These are phyloP conservation scores for Epinephelus moara DNA, from an alignment of 2,113 vertebrate genomes.

Conservation along the genomic window DNA sequence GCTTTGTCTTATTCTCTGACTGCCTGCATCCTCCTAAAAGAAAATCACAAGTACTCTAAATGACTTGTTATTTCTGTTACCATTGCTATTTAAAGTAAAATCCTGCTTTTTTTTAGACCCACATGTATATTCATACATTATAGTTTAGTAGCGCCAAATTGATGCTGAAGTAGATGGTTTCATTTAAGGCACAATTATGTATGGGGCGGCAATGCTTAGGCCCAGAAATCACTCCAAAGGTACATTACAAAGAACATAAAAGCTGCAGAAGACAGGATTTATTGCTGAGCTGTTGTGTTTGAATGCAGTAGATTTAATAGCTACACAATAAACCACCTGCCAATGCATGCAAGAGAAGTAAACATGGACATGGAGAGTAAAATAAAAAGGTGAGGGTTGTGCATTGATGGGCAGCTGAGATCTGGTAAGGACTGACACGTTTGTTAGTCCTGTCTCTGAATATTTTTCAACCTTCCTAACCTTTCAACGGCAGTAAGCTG, in stretches of 20 bases:
- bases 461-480: background rate
- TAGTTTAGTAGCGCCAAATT: background rate
- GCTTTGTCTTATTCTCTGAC: conserved; percentile 13
- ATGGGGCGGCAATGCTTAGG: background rate
- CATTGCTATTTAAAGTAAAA: background rate
- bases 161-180: background rate
- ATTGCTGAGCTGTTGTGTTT: background rate
- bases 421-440: background rate
- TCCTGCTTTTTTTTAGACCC: background rate
- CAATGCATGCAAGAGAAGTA: background rate
- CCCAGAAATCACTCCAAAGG: background rate
- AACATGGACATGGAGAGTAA: background rate
- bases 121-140: background rate
- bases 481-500: background rate
- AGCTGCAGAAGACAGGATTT: no score
- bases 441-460: background rate
- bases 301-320: background rate
- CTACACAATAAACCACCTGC: no score
- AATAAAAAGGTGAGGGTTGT: background rate
- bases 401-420: background rate
- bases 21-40: background rate
- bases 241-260: no score
- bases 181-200: background rate
- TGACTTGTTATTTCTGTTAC: conserved; percentile 13
- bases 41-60: background rate